Evolutionary conservation across 2,113 vertebrate genomes (phyloP).

Genomic region (Sinocyclocheilus rhinocerous): DNA sequence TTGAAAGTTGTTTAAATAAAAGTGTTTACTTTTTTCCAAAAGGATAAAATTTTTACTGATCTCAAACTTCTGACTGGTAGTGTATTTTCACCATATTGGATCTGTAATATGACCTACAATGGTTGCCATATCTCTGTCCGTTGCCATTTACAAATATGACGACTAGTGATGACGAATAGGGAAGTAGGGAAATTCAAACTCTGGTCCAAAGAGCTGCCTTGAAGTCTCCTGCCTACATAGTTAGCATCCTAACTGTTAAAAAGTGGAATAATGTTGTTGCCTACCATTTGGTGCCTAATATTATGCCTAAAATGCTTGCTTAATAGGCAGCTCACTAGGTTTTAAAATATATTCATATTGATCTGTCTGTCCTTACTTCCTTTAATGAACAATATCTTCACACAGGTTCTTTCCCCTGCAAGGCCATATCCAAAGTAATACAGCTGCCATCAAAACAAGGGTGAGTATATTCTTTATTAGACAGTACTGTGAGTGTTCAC

Average conservation of each 20-base stretch:
- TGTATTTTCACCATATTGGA: too few species aligned
- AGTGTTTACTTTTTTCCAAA: too few species aligned
- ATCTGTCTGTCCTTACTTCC: background rate
- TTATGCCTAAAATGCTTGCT: background rate
- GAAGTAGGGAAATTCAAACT: too few species aligned
- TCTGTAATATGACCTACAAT: too few species aligned
- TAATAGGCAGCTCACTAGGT: background rate
- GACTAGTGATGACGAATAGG: too few species aligned
- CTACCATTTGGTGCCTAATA: background rate
- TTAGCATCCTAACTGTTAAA: background rate
- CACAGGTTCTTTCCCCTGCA: conserved; percentile 95
- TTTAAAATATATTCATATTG: background rate
- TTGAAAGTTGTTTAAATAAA: too few species aligned
- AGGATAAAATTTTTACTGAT: too few species aligned
- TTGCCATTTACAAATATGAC: too few species aligned
- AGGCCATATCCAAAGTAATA: conserved; percentile 93
- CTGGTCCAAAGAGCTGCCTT: too few species aligned
- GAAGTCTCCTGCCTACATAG: background rate
- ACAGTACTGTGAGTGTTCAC: conserved; percentile 9
- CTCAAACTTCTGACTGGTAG: too few species aligned
- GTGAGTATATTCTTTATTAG: conserved; percentile 72
- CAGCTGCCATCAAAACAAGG: conserved; percentile 86
- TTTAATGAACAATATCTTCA: conserved; percentile 33
- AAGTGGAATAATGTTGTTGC: background rate
- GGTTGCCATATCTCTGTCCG: too few species aligned